A percentile compares a stretch with the other conserved stretches of the same genome.
phyloP scores from a whole-genome alignment of 2,888 invertebrate species.

The Cyaniris semiargus region DNA sequence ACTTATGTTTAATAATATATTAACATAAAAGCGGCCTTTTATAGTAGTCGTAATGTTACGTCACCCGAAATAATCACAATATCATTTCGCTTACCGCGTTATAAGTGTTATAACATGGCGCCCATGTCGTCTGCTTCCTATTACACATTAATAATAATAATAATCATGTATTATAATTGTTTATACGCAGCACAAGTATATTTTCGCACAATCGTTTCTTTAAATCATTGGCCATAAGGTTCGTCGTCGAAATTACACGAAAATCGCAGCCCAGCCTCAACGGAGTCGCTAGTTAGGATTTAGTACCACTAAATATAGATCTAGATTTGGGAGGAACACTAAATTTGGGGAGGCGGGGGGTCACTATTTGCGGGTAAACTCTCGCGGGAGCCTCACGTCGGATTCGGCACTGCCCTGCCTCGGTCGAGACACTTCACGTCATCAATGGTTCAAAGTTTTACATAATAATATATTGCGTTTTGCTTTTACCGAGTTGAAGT shows the following conservation, averaged over 20 bases:
- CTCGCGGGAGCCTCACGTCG: background rate
- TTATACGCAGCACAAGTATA: slow-evolving; percentile 22
- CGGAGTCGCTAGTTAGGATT: slow-evolving; percentile 1
- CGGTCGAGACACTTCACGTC: background rate
- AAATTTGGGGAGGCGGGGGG: slow-evolving; percentile 7
- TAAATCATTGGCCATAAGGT: slow-evolving; percentile 3
- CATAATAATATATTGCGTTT: background rate
- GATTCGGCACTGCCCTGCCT: background rate
- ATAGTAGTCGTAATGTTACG: background rate
- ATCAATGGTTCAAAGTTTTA: slow-evolving; percentile 14
- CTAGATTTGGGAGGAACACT: background rate
- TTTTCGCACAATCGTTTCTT: slow-evolving; percentile 25
- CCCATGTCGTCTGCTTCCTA: background rate
- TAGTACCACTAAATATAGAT: slow-evolving; percentile 2
- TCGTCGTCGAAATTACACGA: background rate
- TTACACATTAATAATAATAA: slow-evolving; percentile 3
- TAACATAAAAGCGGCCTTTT: background rate
- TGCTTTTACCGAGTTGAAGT: background rate
- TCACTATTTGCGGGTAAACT: background rate
- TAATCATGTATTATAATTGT: slow-evolving; percentile 11
- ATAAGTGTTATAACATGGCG: background rate
- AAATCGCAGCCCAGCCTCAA: background rate
- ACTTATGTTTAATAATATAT: background rate
- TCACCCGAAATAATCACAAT: slow-evolving; percentile 24
- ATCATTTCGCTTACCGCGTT: background rate